Conservation (phyloP, 2,888 invertebrate species). For the Seladonia tumulorum region DNA sequence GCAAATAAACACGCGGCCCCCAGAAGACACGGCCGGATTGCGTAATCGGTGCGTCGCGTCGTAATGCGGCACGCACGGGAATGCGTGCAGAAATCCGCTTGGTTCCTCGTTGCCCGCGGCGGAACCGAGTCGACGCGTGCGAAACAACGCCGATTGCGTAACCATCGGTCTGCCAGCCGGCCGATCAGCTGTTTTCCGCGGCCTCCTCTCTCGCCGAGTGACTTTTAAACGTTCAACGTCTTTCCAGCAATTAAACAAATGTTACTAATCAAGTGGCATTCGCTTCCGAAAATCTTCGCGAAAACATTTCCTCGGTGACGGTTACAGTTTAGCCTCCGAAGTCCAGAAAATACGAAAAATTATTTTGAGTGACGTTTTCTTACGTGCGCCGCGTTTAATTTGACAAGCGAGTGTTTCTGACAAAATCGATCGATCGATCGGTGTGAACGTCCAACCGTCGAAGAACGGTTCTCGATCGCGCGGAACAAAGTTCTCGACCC, state of each 20-base stretch:
- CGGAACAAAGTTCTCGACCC: neutral
- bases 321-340: neutral
- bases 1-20: constrained; percentile 71
- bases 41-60: constrained; percentile 50
- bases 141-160: constrained; percentile 53
- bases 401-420: neutral
- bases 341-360: neutral
- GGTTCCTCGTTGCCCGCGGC: constrained; percentile 40
- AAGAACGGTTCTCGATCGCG: too few species aligned
- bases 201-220: neutral
- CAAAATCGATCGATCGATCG: neutral
- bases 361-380: neutral
- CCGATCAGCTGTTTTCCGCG: constrained; percentile 61
- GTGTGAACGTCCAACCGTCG: neutral
- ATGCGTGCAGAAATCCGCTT: constrained; percentile 68
- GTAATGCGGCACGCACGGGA: constrained; percentile 68
- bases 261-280: neutral
- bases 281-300: neutral
- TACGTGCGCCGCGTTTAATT: too few species aligned
- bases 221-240: neutral
- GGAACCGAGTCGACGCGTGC: constrained; percentile 18
- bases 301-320: neutral
- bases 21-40: constrained; percentile 50
- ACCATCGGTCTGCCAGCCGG: constrained; percentile 9
- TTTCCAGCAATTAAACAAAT: neutral